A percentile compares a stretch with the other conserved stretches of the same genome.
These are phyloP conservation scores for Spodoptera frugiperda DNA, from an alignment of 1,140 invertebrate genomes.

Conservation along the genomic window DNA sequence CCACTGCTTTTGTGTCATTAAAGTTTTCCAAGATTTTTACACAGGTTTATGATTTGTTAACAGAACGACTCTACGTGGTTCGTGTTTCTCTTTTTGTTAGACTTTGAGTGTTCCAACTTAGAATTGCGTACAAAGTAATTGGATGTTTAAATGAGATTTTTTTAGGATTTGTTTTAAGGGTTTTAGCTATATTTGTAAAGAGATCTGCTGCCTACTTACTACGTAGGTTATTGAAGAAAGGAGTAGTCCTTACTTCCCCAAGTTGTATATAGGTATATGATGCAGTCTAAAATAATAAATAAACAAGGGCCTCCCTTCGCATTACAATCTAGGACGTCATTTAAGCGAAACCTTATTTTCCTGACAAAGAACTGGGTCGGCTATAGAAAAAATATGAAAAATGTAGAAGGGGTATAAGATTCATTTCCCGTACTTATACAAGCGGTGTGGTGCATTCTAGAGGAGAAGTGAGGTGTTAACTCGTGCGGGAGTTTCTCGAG, in stretches of 20 bases:
- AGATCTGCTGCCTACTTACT: too few relatives aligned
- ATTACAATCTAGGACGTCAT: neutral
- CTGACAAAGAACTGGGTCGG: constrained; percentile 3
- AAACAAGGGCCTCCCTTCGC: neutral
- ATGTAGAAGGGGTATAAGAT: constrained; percentile 20
- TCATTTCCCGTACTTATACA: constrained; percentile 43
- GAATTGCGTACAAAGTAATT: too few relatives aligned
- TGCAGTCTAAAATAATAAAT: neutral
- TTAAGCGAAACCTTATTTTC: constrained; percentile 18
- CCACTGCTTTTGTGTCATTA: constrained; percentile 10
- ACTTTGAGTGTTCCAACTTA: too few relatives aligned
- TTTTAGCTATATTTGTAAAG: too few relatives aligned
- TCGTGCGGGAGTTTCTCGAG: constrained; percentile 30
- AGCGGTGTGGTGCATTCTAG: constrained; percentile 33
- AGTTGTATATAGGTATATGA: too few relatives aligned
- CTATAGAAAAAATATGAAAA: constrained; percentile 20
- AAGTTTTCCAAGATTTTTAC: constrained; percentile 2
- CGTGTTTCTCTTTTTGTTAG: too few relatives aligned
- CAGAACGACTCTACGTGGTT: neutral
- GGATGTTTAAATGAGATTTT: too few relatives aligned
- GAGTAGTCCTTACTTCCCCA: too few relatives aligned
- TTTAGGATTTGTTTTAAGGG: too few relatives aligned
- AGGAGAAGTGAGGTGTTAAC: constrained; percentile 25
- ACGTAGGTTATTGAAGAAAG: too few relatives aligned
- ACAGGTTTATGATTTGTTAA: neutral